Percentiles rank a stretch among this genome's conserved stretches.
Conservation (phyloP, 2,797 vertebrate species). For the Labroides dimidiatus region DNA sequence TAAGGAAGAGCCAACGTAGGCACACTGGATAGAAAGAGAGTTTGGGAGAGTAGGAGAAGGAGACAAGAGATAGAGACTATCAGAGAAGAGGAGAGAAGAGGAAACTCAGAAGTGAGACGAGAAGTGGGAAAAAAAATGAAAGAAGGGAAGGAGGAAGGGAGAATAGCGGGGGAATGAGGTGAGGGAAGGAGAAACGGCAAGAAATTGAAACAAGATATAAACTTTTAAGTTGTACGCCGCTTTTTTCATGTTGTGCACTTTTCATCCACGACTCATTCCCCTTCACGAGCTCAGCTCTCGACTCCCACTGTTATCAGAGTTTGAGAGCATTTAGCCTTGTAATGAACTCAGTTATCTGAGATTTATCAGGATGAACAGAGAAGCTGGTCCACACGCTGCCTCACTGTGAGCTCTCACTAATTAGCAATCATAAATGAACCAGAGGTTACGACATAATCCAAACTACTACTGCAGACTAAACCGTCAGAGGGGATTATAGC, state of each 20-base stretch:
- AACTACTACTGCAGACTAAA: not conserved
- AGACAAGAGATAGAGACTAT: too few relatives aligned
- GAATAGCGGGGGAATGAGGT: too few relatives aligned
- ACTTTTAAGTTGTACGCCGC: too few relatives aligned
- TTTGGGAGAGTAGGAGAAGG: too few relatives aligned
- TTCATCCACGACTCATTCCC: not conserved
- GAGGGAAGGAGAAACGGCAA: too few relatives aligned
- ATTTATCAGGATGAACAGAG: not conserved
- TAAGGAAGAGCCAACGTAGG: too few relatives aligned
- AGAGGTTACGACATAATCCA: not conserved
- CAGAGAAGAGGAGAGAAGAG: too few relatives aligned
- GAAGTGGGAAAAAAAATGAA: too few relatives aligned
- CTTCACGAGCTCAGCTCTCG: not conserved
- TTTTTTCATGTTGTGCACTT: not conserved
- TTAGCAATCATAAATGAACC: not conserved
- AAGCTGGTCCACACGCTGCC: not conserved
- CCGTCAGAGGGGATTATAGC: not conserved
- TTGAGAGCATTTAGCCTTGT: not conserved
- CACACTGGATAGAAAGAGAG: too few relatives aligned
- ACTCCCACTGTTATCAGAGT: not conserved
- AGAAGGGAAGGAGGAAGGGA: not conserved
- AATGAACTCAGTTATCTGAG: not conserved
- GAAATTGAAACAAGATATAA: too few relatives aligned
- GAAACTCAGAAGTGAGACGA: too few relatives aligned
- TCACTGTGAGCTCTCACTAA: not conserved